Evolutionary conservation across 1,140 invertebrate species (phyloP), one percentile per base, ranked within the genome.

Genomic region (Euura lappo): DNA sequence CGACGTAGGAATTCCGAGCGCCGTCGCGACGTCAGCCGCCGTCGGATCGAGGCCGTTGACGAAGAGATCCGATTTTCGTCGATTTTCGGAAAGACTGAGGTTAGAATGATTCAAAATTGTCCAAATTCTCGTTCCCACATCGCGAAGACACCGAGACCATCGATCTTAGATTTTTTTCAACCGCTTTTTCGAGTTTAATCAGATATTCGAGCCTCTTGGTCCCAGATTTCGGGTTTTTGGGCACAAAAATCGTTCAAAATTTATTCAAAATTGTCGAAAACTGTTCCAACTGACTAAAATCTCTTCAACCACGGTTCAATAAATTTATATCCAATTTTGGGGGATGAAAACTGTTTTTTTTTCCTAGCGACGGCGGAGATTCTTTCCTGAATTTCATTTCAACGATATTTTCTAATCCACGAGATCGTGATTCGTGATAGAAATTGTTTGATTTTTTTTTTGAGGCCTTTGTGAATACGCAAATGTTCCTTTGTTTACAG

Each of bases 401-500:
- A 1, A 28, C 28, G 28, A 28, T 28, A 28, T 28, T 28, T 28
- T 28, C 28, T 28, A 28, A 28, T 28, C 28, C 28, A 28, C 28
- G 28, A 28, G 28, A 28, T 28, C 28, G 28, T 28, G 28, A 28
- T 28, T 28, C 28, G 28, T 28, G 28, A 28, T 28, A 28, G 28
- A 28, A 28, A 28, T 28, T 28, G 28, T 28, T 28, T 0, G 28
- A 28, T 28, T 28, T 28, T 28, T 28, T 28, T 28, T 28, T 28
- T 28, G 1, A 28, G 28, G 28, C 72, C 75, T 77, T 76, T 73
- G 75, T 74, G 73, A 79, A 76, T 77, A 74, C 74, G 70, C 69
- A 75, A 79, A 77, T 79, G 71, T 75, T 77, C 75, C 74, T 83
- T 84, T 84, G 82, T 83, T 82, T 82, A 79, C 78, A 75, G 77